Evolutionary conservation across 2,797 vertebrate genomes (phyloP).

Genomic region (Pangasius krempfi): DNA sequence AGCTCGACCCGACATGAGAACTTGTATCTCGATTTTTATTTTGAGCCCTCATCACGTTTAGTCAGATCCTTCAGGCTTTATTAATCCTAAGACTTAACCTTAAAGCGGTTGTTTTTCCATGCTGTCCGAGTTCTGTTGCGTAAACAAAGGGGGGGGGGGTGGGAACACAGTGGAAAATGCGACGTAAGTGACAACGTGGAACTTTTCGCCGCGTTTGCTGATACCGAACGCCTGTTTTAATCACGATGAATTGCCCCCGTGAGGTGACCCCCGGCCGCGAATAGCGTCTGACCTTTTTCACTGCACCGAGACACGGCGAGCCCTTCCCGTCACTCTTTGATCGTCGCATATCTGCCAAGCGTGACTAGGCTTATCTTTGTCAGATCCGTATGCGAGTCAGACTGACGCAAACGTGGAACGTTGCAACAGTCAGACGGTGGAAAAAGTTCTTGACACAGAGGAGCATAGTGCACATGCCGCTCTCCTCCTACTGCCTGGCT

Average conservation of each 20-base stretch:
- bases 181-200: neutral
- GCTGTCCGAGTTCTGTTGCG: neutral
- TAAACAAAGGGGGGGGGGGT: neutral
- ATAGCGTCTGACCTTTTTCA: constrained; percentile 10
- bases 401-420: constrained; percentile 29
- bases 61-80: neutral
- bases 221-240: neutral
- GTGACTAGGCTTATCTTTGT: neutral
- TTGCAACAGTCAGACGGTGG: constrained; percentile 19
- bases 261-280: too few species aligned
- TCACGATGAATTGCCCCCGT: neutral
- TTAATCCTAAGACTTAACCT: neutral
- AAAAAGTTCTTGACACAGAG: constrained; percentile 48
- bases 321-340: neutral
- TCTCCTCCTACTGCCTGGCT: constrained; percentile 9
- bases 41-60: neutral
- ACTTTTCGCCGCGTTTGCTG: neutral
- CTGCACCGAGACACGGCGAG: neutral
- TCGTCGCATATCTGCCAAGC: neutral
- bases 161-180: neutral
- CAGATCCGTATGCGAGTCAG: neutral
- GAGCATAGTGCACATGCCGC: constrained; percentile 45
- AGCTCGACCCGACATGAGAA: constrained; percentile 46
- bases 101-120: neutral
- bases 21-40: neutral